Percentiles rank a stretch among this genome's conserved stretches.
These are phyloP conservation scores for Halcyon senegalensis DNA, from an alignment of 2,113 vertebrate genomes.

Conservation along the genomic window DNA sequence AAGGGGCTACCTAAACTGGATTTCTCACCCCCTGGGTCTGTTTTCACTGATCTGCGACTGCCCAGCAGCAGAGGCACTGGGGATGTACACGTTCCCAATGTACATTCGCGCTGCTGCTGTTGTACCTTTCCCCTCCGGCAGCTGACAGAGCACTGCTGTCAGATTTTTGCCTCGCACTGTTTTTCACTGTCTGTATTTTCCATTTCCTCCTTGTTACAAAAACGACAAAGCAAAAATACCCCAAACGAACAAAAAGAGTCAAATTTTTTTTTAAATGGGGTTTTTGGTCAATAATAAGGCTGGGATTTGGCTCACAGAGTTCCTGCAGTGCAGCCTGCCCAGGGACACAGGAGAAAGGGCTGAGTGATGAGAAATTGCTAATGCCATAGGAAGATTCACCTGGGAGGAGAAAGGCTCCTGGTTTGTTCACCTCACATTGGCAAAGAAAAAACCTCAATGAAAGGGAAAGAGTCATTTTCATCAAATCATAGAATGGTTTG, in stretches of 20 bases:
- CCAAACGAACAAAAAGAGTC: neutral
- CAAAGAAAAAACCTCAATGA: neutral
- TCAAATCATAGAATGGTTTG: too few relatives aligned
- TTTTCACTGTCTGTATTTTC: neutral
- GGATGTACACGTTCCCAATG: neutral
- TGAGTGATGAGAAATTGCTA: neutral
- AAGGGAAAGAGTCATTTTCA: neutral
- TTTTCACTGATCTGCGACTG: neutral
- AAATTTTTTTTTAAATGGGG: neutral
- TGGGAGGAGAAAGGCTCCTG: neutral
- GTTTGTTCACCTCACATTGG: neutral
- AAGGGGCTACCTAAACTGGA: neutral
- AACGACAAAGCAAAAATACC: neutral
- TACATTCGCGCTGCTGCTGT: neutral
- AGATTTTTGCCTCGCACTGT: neutral
- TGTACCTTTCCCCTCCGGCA: neutral
- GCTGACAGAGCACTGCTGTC: neutral
- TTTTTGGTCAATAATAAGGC: neutral
- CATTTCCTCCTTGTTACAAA: conserved; percentile 18
- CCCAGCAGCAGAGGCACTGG: neutral
- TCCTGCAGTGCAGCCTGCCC: neutral
- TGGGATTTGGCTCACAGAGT: neutral
- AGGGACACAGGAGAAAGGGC: neutral
- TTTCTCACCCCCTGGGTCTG: too few relatives aligned
- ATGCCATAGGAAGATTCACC: neutral